Base-by-base conservation (phyloP, 1,140 invertebrate species). In the Stegodyphus mimosarum region DNA sequence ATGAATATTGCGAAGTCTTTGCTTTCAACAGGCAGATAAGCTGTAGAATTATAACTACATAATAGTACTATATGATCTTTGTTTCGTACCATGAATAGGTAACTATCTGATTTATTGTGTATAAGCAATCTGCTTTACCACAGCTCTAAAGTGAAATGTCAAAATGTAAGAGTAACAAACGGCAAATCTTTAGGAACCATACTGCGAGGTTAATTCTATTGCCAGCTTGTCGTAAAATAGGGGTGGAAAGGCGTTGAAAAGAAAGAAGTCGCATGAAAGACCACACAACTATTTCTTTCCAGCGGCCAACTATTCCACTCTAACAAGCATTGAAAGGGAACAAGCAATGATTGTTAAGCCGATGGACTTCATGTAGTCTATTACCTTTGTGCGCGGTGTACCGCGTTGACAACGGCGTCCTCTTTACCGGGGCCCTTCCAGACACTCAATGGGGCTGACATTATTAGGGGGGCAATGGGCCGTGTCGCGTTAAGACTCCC, bases 391-490 rank as follows among this genome's bases (percentile, higher is more conserved):
- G 55, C 71, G 79, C 63, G 71, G 71, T 63, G 67, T 72, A 79
- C 76, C 76, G 64, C 69, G 78, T 71, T 72, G 69, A 80, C 78
- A 80, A 80, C 78, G 71, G 55, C 55, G 48, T 55, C 70, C 71
- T 83, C 50, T 66, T 73, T 63, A 60, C n/a, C 66, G 55, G 52
- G 49, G 70, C 17, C 13, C 70, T 15, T 15, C 55, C 55, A 60
- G 33, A 33, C 48, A 70, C 33, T 79, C 76, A 76, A 76, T 76
- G 49, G 64, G 78, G 67, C 71, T 74, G 70, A 83, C 63, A 83
- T 83, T 83, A 83, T 83, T 83, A 83, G 79, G 55, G 13, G 63
- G 79, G 70, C 71, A 83, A 83, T 83, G 79, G 79, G 79, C 79
- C 79, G 71, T 73, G 48, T 51, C 64, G 48, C 53, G 71, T 51